Conservation (phyloP, 1,140 invertebrate genomes). For the Drosophila triauraria region DNA sequence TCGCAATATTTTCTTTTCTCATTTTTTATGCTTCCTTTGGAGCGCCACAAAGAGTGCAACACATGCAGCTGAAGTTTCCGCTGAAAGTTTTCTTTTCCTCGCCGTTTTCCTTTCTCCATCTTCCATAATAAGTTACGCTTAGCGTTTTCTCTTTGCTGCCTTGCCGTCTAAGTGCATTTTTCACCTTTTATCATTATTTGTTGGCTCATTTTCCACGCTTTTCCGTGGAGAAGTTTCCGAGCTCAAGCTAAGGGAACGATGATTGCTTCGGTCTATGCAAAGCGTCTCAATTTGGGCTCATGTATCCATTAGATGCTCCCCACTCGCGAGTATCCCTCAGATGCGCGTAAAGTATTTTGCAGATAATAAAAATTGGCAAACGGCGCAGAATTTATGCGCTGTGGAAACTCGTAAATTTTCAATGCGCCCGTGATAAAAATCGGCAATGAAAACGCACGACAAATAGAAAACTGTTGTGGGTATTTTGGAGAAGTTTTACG, state of each 20-base stretch:
- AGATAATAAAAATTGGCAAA: constrained; percentile 73
- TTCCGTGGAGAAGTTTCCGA: constrained; percentile 6
- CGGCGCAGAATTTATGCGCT: constrained; percentile 56
- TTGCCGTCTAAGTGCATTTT: constrained; percentile 39
- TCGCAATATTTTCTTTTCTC: constrained; percentile 29
- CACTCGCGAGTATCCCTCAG: constrained; percentile 10
- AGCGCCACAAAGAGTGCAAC: constrained; percentile 57
- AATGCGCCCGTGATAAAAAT: constrained; percentile 67
- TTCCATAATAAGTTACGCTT: constrained; percentile 54
- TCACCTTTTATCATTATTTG: constrained; percentile 61
- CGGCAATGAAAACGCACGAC: constrained; percentile 42
- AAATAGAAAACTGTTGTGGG: constrained; percentile 49
- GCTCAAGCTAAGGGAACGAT: constrained; percentile 2
- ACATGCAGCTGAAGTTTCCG: constrained; percentile 69
- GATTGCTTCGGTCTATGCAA: constrained; percentile 47
- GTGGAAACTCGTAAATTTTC: constrained; percentile 67
- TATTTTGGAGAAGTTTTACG: constrained; percentile 30
- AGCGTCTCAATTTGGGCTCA: constrained; percentile 59
- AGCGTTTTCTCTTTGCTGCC: constrained; percentile 15
- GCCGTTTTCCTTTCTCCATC: background rate
- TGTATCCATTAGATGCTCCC: constrained; percentile 49
- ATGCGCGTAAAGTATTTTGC: constrained; percentile 64
- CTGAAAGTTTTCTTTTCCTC: constrained; percentile 48
- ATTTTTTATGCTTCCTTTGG: constrained; percentile 37
- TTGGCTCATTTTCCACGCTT: constrained; percentile 25